phyloP scores from a whole-genome alignment of 2,888 invertebrate species.

The Candidula unifasciata region DNA sequence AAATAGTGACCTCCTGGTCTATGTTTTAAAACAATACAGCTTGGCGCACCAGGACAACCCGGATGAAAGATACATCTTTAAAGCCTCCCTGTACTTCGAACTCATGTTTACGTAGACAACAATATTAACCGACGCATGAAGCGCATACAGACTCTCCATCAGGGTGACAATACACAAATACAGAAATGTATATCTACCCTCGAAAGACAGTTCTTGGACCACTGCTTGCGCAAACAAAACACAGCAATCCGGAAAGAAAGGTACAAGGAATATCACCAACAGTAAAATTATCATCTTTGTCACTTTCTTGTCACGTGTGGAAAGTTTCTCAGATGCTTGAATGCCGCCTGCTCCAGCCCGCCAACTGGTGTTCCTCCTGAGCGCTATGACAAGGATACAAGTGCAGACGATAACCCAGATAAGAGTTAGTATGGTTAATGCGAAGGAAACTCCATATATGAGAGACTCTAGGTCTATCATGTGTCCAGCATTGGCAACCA shows the following conservation, averaged over 20 bases:
- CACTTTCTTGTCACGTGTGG: constrained; percentile 9
- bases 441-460: neutral
- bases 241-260: neutral
- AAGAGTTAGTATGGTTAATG: neutral
- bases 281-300: neutral
- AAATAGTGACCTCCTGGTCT: no score
- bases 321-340: no score
- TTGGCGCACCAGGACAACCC: no score
- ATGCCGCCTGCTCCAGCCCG: neutral
- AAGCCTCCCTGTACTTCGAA: constrained; percentile 5
- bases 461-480: neutral
- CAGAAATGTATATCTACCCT: neutral
- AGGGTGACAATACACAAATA: neutral
- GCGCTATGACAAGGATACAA: neutral
- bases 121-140: neutral
- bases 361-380: neutral
- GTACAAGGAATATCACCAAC: neutral
- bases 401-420: neutral
- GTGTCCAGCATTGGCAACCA: neutral
- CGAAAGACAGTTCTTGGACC: neutral
- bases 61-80: neutral
- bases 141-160: neutral
- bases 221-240: constrained; percentile 4
- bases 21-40: no score
- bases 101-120: neutral